Conservation (phyloP, 2,113 vertebrate species). For the Propithecus coquereli region DNA sequence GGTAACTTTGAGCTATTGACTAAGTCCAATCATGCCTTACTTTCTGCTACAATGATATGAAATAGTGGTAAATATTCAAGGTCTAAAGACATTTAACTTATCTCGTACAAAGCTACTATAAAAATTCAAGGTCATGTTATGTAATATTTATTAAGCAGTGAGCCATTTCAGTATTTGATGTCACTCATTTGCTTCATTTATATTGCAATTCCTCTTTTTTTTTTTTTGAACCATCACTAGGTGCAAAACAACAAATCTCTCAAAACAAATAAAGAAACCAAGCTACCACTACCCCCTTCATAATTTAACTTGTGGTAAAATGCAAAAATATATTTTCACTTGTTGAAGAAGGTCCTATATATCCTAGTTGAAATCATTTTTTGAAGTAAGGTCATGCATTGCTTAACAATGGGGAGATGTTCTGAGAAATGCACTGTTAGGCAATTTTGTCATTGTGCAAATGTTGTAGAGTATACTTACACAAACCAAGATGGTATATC, state of each 20-base stretch:
- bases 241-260: neutral
- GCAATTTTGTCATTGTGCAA: neutral
- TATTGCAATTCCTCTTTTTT: neutral
- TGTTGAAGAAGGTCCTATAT: neutral
- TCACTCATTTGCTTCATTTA: neutral
- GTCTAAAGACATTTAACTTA: neutral
- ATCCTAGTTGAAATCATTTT: slow-evolving; percentile 5
- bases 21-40: neutral
- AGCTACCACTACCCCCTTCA: neutral
- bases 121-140: neutral
- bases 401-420: neutral
- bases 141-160: neutral
- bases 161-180: neutral
- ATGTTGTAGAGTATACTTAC: neutral
- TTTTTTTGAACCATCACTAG: neutral
- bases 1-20: neutral
- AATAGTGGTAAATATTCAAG: neutral
- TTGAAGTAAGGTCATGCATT: neutral
- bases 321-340: neutral
- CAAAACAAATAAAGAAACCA: neutral
- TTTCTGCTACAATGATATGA: neutral
- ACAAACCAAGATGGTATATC: neutral
- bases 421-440: neutral
- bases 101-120: neutral
- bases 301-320: neutral